Base-by-base conservation (phyloP, 2,797 vertebrate genomes). In the Fratercula arctica region DNA sequence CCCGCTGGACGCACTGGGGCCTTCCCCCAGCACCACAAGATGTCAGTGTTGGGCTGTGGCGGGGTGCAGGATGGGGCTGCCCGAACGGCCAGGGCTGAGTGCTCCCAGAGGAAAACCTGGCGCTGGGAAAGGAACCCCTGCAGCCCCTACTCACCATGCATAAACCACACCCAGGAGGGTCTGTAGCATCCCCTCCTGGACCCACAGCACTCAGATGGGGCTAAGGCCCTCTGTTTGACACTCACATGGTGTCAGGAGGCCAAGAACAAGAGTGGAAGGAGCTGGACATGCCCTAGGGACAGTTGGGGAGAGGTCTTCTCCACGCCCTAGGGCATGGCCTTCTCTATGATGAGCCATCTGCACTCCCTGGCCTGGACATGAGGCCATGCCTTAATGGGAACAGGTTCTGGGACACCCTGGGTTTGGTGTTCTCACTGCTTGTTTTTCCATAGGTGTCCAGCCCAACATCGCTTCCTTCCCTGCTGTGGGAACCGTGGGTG, bases 41-140 rank as follows among this genome's bases (percentile, higher is more conserved):
- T 95, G 96, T 97, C 97, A 97, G 95, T 96, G 75, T 96, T 18
- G 96, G 89, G 91, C 96, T 77, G 68, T 0, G n/a, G 88, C 1
- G 9, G 69, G 39, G 54, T 54, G 39, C 83, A 83, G 91, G 74
- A 59, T 9, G n/a, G 85, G 26, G 66, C 68, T 61, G 46, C 57
- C 21, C 12, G 3, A 13, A 10, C 41, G 25, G 41, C 41, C 39
- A 25, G 64, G 39, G 39, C 45, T 35, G 57, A 75, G 78, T 1
- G 3, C 31, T 90, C 25, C 75, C 77, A 7, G 10, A 10, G 61
- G 79, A 86, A 81, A 19, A 28, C 15, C 81, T 68, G 10, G 0
- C 0, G 5, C 57, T 16, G 20, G 57, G 26, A 53, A 10, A 28
- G 41, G 51, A 92, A 35, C 41, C 39, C 5, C 85, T 31, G 91